Base-by-base conservation (phyloP, 1,140 invertebrate genomes). In the Zophobas atratus region DNA sequence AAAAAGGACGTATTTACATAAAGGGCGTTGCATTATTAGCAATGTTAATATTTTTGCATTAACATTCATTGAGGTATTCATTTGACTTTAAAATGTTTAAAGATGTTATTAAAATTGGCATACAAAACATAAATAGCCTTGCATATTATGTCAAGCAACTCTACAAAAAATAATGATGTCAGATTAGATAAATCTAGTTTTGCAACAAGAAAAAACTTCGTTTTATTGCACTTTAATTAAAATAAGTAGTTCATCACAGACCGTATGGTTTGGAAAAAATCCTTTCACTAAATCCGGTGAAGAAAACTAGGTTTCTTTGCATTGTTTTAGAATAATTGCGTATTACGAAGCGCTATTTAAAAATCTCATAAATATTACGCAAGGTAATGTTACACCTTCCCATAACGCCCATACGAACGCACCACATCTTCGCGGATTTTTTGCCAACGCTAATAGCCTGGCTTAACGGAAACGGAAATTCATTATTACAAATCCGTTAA, bases 401-500 rank as follows among this genome's bases (percentile, higher is more conserved):
- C 55, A 57, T 57, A 57, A 39, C n/a, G 39, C 39, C 20, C 49
- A 5, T 51, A 51, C 2, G 6, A 51, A n/a, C 49, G 6, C n/a
- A 2, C 2, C n/a, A 20, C 6, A 51, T 20, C 49, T 6, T 67
- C 60, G 34, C 39, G 38, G 39, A 43, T 67, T 32, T 67, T 67
- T 46, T 57, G 20, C 39, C 33, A 46, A 32, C 3, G 43, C 43
- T 3, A 51, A 20, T 51, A 20, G 49, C 6, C 3, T 20, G 49
- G n/a, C 2, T 20, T 51, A 20, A 43, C 39, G 60, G 39, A 67
- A 67, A 67, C 60, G 60, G 60, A 67, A 67, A 67, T 67, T 46
- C 60, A 67, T 67, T 67, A 63, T 63, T 38, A 63, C 20, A 63
- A 63, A 63, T 63, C 57, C 57, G 57, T 63, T 67, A 67, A 67